phyloP scores from a whole-genome alignment of 2,113 vertebrate species.

The Pseudorectes ferrugineus region DNA sequence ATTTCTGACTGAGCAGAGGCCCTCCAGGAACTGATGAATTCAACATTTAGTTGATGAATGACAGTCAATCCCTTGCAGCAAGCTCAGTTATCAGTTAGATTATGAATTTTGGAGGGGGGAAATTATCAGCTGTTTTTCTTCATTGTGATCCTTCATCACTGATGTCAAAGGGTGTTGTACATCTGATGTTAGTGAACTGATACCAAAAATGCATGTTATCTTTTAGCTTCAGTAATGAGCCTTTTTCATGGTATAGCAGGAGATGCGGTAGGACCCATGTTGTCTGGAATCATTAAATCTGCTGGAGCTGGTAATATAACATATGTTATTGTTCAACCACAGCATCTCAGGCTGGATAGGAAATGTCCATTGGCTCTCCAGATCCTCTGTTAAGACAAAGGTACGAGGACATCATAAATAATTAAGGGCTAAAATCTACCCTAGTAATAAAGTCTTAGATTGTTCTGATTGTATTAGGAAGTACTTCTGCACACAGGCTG shows the following conservation, averaged over 20 bases:
- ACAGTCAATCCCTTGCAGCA: neutral
- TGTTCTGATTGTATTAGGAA: neutral
- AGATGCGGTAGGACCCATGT: neutral
- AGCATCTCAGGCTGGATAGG: neutral
- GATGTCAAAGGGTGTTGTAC: neutral
- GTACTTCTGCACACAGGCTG: neutral
- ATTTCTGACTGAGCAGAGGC: slow-evolving; percentile 7
- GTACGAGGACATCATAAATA: neutral
- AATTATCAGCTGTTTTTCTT: neutral
- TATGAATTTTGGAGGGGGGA: neutral
- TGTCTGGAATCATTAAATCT: neutral
- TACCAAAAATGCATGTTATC: neutral
- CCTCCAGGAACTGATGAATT: neutral
- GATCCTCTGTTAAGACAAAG: neutral
- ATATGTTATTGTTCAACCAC: neutral
- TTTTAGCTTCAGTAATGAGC: neutral
- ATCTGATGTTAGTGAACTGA: neutral
- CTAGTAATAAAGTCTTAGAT: neutral
- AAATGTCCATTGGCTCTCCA: neutral
- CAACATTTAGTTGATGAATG: neutral
- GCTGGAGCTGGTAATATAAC: neutral
- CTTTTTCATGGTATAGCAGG: neutral
- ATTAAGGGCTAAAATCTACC: neutral
- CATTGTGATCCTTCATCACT: neutral
- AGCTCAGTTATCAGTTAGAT: neutral